Conservation (phyloP, 2,888 invertebrate genomes). For the Drosophila paracracens region DNA sequence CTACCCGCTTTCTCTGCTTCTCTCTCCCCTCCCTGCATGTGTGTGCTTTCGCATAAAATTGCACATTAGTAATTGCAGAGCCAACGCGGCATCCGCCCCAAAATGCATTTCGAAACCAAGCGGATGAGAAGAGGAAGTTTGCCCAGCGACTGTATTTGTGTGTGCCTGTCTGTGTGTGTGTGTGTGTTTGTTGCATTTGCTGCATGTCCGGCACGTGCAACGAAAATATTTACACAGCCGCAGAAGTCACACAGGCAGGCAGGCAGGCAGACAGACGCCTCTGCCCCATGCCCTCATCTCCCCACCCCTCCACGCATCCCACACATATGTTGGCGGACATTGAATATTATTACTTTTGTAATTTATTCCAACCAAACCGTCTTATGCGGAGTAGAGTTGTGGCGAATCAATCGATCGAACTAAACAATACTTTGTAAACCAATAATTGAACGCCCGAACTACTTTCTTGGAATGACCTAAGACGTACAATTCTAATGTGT, state of each 20-base stretch:
- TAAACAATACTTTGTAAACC: background rate
- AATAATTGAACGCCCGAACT: background rate
- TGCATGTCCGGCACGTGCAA: constrained; percentile 65
- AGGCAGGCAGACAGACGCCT: background rate
- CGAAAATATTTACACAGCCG: constrained; percentile 61
- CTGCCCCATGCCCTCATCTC: background rate
- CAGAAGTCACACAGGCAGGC: constrained; percentile 13
- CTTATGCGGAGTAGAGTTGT: background rate
- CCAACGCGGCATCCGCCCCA: constrained; percentile 53
- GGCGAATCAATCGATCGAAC: background rate
- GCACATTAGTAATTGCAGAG: constrained; percentile 58
- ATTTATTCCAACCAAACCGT: background rate
- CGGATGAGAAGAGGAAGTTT: constrained; percentile 39
- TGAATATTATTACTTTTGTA: constrained; percentile 15
- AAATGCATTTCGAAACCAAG: constrained; percentile 31
- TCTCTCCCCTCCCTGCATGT: background rate
- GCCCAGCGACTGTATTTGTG: constrained; percentile 43
- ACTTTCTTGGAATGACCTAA: background rate
- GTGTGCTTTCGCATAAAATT: constrained; percentile 48
- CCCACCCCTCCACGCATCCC: background rate
- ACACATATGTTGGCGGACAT: constrained; percentile 9
- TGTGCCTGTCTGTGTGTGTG: constrained; percentile 10
- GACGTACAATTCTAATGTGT: background rate
- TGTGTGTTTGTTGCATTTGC: constrained; percentile 54
- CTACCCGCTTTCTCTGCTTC: background rate